These are phyloP conservation scores for Steinernema khuongi DNA, from an alignment of 1,140 invertebrate genomes.

Conservation along the genomic window DNA sequence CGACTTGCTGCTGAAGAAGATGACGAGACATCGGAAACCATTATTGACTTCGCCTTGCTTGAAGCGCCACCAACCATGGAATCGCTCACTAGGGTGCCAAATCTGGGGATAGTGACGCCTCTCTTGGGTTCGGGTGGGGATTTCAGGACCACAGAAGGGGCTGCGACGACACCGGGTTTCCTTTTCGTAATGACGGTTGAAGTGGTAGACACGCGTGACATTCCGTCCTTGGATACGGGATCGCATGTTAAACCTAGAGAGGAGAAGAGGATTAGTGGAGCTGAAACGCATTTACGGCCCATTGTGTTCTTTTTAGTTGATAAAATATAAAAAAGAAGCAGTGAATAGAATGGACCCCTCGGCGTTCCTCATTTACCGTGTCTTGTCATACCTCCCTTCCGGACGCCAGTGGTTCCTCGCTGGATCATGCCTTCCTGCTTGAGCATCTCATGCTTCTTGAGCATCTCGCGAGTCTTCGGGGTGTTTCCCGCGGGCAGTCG, in stretches of 20 bases:
- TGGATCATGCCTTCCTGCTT: not conserved
- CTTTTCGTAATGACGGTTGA: slow-evolving; percentile 2
- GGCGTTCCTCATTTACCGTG: no score
- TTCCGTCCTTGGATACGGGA: not conserved
- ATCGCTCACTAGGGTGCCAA: not conserved
- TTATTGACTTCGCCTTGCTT: not conserved
- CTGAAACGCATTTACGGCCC: no score
- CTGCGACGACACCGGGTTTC: not conserved
- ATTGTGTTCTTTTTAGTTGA: no score
- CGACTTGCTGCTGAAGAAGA: not conserved
- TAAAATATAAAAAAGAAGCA: no score
- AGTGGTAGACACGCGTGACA: not conserved
- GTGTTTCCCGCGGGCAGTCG: not conserved
- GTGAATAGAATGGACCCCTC: no score
- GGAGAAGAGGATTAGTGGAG: no score
- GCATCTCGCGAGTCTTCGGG: not conserved
- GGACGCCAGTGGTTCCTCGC: not conserved
- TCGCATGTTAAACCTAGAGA: no score
- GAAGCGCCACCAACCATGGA: not conserved
- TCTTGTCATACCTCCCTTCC: not conserved
- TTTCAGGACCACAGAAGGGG: not conserved
- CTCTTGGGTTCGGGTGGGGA: not conserved
- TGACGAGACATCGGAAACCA: not conserved
- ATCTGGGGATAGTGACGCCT: not conserved
- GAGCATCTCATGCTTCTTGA: not conserved